A percentile compares a stretch with the other conserved stretches of the same genome.
Evolutionary conservation across 1,140 invertebrate genomes (phyloP).

Genomic region (Drosophila tsacasi): DNA sequence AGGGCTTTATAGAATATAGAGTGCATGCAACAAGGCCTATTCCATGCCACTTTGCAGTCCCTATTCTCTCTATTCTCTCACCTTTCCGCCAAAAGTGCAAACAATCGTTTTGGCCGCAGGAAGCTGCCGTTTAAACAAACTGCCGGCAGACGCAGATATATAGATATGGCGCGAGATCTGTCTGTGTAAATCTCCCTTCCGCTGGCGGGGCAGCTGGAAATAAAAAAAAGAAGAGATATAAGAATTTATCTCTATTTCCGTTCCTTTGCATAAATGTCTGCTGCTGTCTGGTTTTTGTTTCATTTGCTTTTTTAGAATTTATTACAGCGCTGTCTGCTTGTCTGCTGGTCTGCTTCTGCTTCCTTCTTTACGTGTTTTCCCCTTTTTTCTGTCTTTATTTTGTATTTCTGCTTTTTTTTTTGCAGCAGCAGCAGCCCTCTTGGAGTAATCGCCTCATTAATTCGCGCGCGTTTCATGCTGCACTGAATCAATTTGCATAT

Average conservation of each 20-base stretch:
- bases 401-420: constrained; percentile 31
- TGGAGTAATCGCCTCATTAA: constrained; percentile 82
- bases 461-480: constrained; percentile 79
- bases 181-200: constrained; percentile 77
- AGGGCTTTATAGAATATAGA: constrained; percentile 1
- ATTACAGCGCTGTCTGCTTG: constrained; percentile 47
- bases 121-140: constrained; percentile 80
- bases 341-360: constrained; percentile 36
- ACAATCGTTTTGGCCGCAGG: constrained; percentile 66
- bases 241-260: constrained; percentile 82
- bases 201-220: constrained; percentile 54
- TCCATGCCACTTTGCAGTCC: not conserved
- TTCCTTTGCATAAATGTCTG: constrained; percentile 77
- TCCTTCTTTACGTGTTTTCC: constrained; percentile 36
- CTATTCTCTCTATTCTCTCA: constrained; percentile 10
- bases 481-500: constrained; percentile 83
- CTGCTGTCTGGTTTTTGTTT: constrained; percentile 53
- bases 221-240: constrained; percentile 45
- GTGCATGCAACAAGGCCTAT: constrained; percentile 22
- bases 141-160: constrained; percentile 50
- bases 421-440: constrained; percentile 37
- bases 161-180: constrained; percentile 41
- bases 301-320: constrained; percentile 75
- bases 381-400: constrained; percentile 8
- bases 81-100: constrained; percentile 65